Percentiles rank a stretch among this genome's conserved stretches.
Conservation (phyloP, 2,888 invertebrate species). For the Ischnus inquisitorius region DNA sequence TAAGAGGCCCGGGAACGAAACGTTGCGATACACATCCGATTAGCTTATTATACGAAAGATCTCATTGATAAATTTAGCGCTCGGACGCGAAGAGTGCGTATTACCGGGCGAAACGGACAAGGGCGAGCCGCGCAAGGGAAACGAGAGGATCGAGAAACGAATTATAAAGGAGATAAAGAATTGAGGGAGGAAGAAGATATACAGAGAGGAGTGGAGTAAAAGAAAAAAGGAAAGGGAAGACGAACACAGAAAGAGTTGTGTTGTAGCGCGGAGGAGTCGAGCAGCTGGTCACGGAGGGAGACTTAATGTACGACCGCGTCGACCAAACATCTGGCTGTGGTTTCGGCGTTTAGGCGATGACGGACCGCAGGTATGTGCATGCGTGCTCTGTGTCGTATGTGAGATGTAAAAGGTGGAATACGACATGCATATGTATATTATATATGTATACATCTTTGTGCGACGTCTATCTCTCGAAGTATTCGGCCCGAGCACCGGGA, state of each 20-base stretch:
- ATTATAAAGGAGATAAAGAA: conserved; percentile 35
- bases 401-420: conserved; percentile 14
- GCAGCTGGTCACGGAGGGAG: conserved; percentile 69
- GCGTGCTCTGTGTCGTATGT: conserved; percentile 65
- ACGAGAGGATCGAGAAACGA: conserved; percentile 70
- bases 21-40: conserved; percentile 77
- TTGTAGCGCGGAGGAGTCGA: conserved; percentile 63
- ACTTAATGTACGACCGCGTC: conserved; percentile 69
- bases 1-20: conserved; percentile 57
- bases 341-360: conserved; percentile 81
- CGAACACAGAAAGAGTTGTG: conserved; percentile 42
- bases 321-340: conserved; percentile 82
- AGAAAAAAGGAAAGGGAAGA: conserved; percentile 12
- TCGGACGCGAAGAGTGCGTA: conserved; percentile 68
- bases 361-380: conserved; percentile 76
- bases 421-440: conserved; percentile 9
- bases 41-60: conserved; percentile 83
- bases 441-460: background rate
- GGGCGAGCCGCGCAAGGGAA: conserved; percentile 29
- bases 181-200: background rate
- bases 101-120: conserved; percentile 32
- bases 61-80: conserved; percentile 81
- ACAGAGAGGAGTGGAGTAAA: conserved; percentile 9
- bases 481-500: background rate
- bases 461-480: background rate